Evolutionary conservation across 2,888 invertebrate species (phyloP), one percentile per base, ranked within the genome.

Genomic region (Anaspis maculata): DNA sequence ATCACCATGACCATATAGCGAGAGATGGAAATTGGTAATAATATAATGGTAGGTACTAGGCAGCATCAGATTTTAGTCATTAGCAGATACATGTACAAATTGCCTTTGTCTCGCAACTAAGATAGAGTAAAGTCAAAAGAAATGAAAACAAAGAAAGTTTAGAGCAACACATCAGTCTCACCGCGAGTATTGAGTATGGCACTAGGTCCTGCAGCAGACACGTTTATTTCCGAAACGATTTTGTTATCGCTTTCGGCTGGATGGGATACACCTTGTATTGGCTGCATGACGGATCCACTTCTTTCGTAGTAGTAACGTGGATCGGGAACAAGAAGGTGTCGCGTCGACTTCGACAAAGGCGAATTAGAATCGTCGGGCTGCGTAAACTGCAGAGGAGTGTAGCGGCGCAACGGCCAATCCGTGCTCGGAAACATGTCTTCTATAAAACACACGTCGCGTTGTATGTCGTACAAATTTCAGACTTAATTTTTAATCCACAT

Each of bases 341-440:
- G 73, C 5, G 86, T 86, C 7, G 85, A 84, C 65, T 87, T 87
- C 11, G 84, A 84, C 41, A 78, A 63, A 30, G 76, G 76, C 2
- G 82, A 82, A 25, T 76, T 75, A 33, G 74, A 73, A 52, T 84
- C 83, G 42, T 83, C 84, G 31, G 84, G 81, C 59, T 85, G 83
- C 2, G 85, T 86, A 61, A 80, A 85, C 52, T 83, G 81, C 49
- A 80, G 76, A 2, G 81, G 79, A 0, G 84, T 84, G 47, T 82
- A 84, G n/a, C 81, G 77, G 44, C 82, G 72, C 6, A 77, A 71
- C 1, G 86, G 85, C 52, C 79, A 80, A 44, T 84, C 84, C 3
- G 85, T 86, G 38, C 81, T 83, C 34, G 77, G 73, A 42, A 76
- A 66, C 55, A 78, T 76, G 40, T 79, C 75, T 48, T 81, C 71